Evolutionary conservation across 1,140 invertebrate genomes (phyloP), one percentile per base, ranked within the genome.

Genomic region (Lordiphosa collinella): DNA sequence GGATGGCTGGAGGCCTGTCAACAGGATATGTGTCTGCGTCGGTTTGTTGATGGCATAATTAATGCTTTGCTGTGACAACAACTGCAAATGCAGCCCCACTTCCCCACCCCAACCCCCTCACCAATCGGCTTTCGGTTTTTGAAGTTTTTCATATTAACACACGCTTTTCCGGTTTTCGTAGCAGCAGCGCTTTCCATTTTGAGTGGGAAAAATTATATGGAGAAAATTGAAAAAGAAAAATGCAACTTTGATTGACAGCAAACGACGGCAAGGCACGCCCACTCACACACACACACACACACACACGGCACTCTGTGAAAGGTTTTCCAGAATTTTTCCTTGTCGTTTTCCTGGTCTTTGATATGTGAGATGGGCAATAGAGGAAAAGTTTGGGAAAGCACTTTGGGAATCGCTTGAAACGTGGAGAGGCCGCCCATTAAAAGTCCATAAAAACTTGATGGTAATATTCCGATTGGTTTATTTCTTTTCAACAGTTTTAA

Each of bases 41-140:
- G 55, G 59, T 57, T 82, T 71, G 78, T 70, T 80, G 76, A 82
- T 80, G 76, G 72, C 76, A 80, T 80, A 80, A 82, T 82, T 82
- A 80, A 80, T 80, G 76, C 75, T 50, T 66, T 57, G 69, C 74
- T 69, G 44, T 69, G 75, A 74, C 74, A 79, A 80, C 68, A 58
- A 62, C 63, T 64, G 38, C 68, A 68, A 36, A 50, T 65, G 35
- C 53, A 11, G n/a, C 10, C 36, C 40, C 11, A 35, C 11, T 32
- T 38, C 18, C 10, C 29, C 12, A 3, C 31, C 50, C 51, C 58
- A 50, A 46, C 22, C 34, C 41, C 11, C 7, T 47, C 16, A 40
- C 47, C 60, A 49, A 63, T 61, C 62, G 72, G 66, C 66, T 59
- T 76, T 69, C 50, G 46, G 52, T 57, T 75, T 79, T 80, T 80